Conservation (phyloP, 2,113 vertebrate genomes). For the Corydoras maculifer region DNA sequence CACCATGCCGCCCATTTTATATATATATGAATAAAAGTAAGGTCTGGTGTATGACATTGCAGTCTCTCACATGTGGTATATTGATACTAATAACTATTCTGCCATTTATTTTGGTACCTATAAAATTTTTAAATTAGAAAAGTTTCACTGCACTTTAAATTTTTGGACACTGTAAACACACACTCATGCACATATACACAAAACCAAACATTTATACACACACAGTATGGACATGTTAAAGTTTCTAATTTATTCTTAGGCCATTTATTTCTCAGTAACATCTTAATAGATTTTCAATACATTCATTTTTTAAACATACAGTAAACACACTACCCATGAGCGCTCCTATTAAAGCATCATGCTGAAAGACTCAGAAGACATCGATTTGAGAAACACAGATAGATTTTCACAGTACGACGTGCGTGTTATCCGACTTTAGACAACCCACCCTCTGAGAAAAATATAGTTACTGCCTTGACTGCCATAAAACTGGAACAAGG, state of each 20-base stretch:
- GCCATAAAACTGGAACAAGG: constrained; percentile 18
- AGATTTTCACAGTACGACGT: neutral
- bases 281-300: neutral
- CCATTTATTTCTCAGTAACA: constrained; percentile 11
- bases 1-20: no score
- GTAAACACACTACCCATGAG: no score
- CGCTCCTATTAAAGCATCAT: neutral
- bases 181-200: neutral
- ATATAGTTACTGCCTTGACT: neutral
- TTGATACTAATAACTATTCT: no score
- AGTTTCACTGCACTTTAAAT: no score
- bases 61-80: no score
- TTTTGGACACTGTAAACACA: no score
- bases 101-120: no score
- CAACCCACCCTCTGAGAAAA: neutral
- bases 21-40: no score
- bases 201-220: constrained; percentile 12
- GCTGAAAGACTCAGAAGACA: neutral
- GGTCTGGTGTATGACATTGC: no score
- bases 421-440: neutral
- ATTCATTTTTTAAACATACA: neutral
- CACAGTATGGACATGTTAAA: constrained; percentile 16
- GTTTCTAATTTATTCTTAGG: constrained; percentile 18
- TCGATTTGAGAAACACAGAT: neutral
- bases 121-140: no score